Percentiles rank a stretch among this genome's conserved stretches.
Conservation (phyloP, 2,797 vertebrate genomes). For the Eospalax fontanierii region DNA sequence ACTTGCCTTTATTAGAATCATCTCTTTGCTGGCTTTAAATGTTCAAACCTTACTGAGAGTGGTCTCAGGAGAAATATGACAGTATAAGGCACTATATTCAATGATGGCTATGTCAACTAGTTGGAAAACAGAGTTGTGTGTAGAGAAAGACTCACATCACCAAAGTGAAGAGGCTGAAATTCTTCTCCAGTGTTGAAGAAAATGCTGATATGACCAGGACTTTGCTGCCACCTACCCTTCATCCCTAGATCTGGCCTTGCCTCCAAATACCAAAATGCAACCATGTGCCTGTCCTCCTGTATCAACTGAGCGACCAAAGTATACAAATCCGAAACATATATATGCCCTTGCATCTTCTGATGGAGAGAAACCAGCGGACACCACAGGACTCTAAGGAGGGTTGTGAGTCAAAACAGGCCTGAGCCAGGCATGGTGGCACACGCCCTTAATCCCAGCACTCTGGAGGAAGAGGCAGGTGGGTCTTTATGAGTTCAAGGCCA, state of each 20-base stretch:
- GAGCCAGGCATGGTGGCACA: no score
- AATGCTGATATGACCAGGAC: constrained; percentile 52
- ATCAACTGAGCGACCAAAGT: neutral
- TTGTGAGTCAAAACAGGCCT: no score
- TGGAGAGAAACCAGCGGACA: neutral
- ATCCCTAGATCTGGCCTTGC: constrained; percentile 62
- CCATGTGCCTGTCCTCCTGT: neutral
- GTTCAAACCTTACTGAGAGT: constrained; percentile 4
- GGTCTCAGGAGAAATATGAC: neutral
- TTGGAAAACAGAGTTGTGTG: constrained; percentile 17
- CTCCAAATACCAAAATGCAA: neutral
- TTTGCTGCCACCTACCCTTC: constrained; percentile 78
- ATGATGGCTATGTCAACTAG: neutral
- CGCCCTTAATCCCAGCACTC: no score
- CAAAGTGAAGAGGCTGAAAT: neutral
- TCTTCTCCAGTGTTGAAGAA: constrained; percentile 22
- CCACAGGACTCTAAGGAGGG: neutral
- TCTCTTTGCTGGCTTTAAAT: constrained; percentile 54
- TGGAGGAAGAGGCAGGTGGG: no score
- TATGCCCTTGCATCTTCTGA: neutral
- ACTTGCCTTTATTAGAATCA: constrained; percentile 58
- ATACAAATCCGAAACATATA: neutral
- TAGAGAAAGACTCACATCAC: neutral
- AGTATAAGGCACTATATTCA: neutral
- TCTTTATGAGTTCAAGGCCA: no score